Evolutionary conservation across 2,797 vertebrate species (phyloP).

Genomic region (Melanotaenia maccullochi): DNA sequence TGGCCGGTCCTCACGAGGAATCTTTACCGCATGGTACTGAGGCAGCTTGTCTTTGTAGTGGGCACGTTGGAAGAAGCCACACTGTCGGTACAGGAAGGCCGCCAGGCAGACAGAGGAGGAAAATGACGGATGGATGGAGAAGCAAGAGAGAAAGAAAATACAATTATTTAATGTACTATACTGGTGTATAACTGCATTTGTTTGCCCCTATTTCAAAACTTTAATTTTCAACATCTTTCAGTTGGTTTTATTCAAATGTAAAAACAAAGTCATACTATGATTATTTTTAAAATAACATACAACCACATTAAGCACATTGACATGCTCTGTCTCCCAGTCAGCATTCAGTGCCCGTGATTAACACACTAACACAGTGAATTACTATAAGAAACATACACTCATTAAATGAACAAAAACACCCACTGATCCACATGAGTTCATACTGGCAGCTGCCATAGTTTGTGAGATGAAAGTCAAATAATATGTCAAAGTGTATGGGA

Average conservation of each 20-base stretch:
- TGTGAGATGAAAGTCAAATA: conserved; percentile 9
- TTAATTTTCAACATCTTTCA: not conserved
- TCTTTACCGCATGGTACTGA: conserved; percentile 93
- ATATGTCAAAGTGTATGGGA: not conserved
- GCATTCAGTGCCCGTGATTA: conserved; percentile 11
- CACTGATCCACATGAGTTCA: conserved; percentile 36
- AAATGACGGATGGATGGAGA: not conserved
- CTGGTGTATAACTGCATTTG: not conserved
- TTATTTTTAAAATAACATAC: conserved; percentile 1
- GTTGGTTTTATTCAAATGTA: not conserved
- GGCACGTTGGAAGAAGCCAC: conserved; percentile 92
- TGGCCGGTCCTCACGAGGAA: conserved; percentile 88
- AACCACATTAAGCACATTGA: conserved; percentile 30
- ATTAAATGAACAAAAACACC: conserved; percentile 29
- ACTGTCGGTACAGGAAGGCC: conserved; percentile 69
- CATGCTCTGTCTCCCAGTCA: conserved; percentile 49
- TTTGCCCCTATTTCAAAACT: not conserved
- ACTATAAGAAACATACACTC: conserved; percentile 23
- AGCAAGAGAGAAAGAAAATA: conserved; percentile 7
- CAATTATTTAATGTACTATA: not conserved
- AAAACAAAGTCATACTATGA: not conserved
- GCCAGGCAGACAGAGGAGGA: not conserved
- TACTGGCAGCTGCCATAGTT: conserved; percentile 48
- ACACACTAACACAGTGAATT: conserved; percentile 25
- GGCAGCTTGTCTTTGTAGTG: conserved; percentile 89